Percentiles rank a stretch among this genome's conserved stretches.
These are phyloP conservation scores for Miltochrista miniata DNA, from an alignment of 2,888 invertebrate species.

Conservation along the genomic window DNA sequence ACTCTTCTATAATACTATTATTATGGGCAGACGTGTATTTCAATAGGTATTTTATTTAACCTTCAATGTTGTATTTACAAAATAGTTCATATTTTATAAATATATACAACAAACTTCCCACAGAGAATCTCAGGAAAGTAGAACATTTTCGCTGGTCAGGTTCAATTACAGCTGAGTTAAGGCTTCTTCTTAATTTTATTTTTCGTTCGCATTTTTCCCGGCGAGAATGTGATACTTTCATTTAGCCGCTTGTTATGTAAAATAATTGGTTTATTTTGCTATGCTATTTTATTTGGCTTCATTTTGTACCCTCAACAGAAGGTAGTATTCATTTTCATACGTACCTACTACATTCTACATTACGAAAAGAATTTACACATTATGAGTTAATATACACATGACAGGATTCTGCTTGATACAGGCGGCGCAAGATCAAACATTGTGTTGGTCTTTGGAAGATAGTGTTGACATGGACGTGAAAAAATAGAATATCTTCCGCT, in stretches of 20 bases:
- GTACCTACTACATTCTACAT: background rate
- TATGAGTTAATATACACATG: background rate
- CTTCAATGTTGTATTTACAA: too few relatives aligned
- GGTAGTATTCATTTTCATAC: conserved; percentile 1
- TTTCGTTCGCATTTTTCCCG: conserved; percentile 14
- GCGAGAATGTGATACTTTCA: conserved; percentile 16
- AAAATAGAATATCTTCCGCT: too few relatives aligned
- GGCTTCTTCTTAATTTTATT: conserved; percentile 25
- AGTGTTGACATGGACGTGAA: too few relatives aligned
- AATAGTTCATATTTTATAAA: too few relatives aligned
- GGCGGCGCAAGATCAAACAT: too few relatives aligned
- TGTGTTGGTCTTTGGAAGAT: too few relatives aligned
- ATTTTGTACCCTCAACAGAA: background rate
- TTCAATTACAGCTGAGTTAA: conserved; percentile 30
- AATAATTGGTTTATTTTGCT: conserved; percentile 7
- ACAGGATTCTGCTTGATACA: too few relatives aligned
- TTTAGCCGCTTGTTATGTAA: conserved; percentile 11
- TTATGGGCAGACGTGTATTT: too few relatives aligned
- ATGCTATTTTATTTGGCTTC: background rate
- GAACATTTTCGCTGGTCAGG: conserved; percentile 18
- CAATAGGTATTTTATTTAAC: too few relatives aligned
- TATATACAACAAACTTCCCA: too few relatives aligned
- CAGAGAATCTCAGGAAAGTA: conserved; percentile 9
- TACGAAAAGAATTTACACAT: background rate
- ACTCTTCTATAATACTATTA: too few relatives aligned